phyloP scores from a whole-genome alignment of 2,797 vertebrate species.

The Crossoptilon crossoptilon region DNA sequence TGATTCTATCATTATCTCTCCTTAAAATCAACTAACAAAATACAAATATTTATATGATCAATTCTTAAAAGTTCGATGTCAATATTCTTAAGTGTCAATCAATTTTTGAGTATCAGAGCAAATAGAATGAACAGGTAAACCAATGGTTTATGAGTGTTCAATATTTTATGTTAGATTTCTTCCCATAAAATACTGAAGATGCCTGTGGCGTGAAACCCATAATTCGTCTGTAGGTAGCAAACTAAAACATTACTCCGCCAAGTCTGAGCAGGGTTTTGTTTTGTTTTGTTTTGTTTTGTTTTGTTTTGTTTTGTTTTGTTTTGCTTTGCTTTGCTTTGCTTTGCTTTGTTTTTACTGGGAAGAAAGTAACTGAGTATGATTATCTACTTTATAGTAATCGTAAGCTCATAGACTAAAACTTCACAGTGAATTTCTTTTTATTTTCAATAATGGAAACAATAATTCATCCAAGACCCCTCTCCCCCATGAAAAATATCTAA shows the following conservation, averaged over 20 bases:
- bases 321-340: neutral
- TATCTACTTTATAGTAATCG: neutral
- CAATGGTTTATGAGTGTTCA: neutral
- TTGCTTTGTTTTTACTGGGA: neutral
- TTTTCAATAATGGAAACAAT: neutral
- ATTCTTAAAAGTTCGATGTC: neutral
- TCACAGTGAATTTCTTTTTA: neutral
- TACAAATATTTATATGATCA: neutral
- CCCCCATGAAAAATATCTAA: neutral
- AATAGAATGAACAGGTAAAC: neutral
- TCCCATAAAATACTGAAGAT: neutral
- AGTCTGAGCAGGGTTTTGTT: neutral
- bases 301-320: neutral
- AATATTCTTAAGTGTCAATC: neutral
- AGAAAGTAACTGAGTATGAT: neutral
- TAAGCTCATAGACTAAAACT: neutral
- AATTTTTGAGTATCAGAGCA: neutral
- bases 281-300: neutral
- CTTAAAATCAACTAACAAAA: neutral
- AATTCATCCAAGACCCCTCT: neutral
- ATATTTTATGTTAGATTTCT: neutral
- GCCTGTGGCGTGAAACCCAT: neutral
- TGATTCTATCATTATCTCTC: neutral
- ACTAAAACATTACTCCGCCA: neutral
- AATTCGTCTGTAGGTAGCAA: neutral